A percentile compares a stretch with the other conserved stretches of the same genome.
Evolutionary conservation across 53 echinoderm and acorn worm genomes (phyloP).

Genomic region (Astropecten irregularis): DNA sequence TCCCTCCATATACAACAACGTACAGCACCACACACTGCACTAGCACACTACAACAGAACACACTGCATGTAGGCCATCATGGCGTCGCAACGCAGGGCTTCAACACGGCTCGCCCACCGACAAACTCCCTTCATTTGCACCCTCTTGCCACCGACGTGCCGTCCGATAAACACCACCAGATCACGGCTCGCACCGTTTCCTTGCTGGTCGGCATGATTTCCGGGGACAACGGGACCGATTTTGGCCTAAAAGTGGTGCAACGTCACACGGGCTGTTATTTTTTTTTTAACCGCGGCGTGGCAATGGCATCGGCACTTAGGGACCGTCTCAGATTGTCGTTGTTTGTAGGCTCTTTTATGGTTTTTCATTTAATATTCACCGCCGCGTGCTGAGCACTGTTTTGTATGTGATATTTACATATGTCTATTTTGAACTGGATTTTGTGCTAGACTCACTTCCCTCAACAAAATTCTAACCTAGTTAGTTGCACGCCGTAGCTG

Average conservation of each 20-base stretch:
- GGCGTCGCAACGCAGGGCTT: constrained; percentile 40
- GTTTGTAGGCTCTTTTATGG: no score
- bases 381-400: no score
- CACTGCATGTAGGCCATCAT: constrained; percentile 66
- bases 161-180: constrained; percentile 44
- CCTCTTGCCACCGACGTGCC: constrained; percentile 18
- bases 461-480: no score
- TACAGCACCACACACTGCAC: constrained; percentile 16
- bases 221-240: constrained; percentile 32
- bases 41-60: constrained; percentile 6
- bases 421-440: no score
- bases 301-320: constrained; percentile 61
- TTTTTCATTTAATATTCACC: no score
- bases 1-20: background rate
- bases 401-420: no score
- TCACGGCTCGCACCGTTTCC: constrained; percentile 48
- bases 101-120: no score
- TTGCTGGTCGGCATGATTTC: constrained; percentile 21
- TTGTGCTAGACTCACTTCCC: no score
- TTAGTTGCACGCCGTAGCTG: no score
- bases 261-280: constrained; percentile 17
- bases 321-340: constrained; percentile 46
- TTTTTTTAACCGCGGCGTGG: constrained; percentile 48
- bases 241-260: constrained; percentile 49
- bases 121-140: constrained; percentile 39